Evolutionary conservation across 1,140 invertebrate genomes (phyloP).

Genomic region (Drosophila sproati): DNA sequence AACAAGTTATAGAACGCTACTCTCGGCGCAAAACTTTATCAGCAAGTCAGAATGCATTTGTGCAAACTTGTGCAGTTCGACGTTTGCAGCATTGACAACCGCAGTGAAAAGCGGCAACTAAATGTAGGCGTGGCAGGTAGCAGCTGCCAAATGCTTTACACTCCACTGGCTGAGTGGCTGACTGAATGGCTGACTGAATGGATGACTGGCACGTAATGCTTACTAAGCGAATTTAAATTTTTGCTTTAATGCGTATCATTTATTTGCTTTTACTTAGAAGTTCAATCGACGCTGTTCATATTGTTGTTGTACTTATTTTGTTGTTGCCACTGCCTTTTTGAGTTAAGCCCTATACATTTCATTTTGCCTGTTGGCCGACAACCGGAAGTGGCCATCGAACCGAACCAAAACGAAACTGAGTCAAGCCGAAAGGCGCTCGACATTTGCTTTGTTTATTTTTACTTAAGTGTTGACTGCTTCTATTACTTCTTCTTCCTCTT

Average conservation of each 20-base stretch:
- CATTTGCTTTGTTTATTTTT: constrained; percentile 73
- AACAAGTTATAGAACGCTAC: constrained; percentile 30
- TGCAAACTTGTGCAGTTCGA: constrained; percentile 64
- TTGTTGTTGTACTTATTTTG: constrained; percentile 7
- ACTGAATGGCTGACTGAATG: constrained; percentile 49
- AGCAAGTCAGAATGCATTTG: constrained; percentile 78
- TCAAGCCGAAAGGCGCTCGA: constrained; percentile 23
- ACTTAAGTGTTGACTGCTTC: constrained; percentile 64
- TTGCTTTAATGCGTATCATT: constrained; percentile 50
- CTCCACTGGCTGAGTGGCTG: constrained; percentile 57
- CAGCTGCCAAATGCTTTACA: constrained; percentile 55
- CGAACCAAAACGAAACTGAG: constrained; percentile 33
- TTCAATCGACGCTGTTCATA: constrained; percentile 24
- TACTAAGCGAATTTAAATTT: constrained; percentile 66
- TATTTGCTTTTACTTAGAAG: constrained; percentile 56
- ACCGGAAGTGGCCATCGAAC: constrained; percentile 42
- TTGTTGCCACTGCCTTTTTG: constrained; percentile 20
- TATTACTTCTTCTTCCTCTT: constrained; percentile 21
- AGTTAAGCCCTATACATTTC: constrained; percentile 38
- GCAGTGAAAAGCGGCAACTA: constrained; percentile 37
- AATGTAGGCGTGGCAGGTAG: constrained; percentile 27
- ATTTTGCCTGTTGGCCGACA: constrained; percentile 33
- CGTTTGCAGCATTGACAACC: constrained; percentile 65
- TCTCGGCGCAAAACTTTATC: constrained; percentile 61
- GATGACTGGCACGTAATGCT: constrained; percentile 52